These are phyloP conservation scores for Galerucella calmariensis DNA, from an alignment of 2,888 invertebrate species.

Conservation along the genomic window DNA sequence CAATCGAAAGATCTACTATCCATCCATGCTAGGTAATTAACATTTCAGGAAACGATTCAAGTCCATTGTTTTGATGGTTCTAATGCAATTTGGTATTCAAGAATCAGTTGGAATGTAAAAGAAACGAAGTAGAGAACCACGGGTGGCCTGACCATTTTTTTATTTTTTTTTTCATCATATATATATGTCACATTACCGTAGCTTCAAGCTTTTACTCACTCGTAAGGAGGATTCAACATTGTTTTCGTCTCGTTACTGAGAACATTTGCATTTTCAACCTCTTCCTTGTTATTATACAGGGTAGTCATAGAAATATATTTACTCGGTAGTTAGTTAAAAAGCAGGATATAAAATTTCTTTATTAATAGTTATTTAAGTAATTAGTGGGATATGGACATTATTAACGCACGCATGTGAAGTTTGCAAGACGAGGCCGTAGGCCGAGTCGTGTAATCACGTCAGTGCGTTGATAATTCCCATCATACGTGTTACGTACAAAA, in stretches of 20 bases:
- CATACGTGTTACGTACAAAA: too few species aligned
- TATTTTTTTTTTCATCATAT: conserved; percentile 31
- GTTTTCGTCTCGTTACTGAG: conserved; percentile 37
- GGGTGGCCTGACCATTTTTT: conserved; percentile 47
- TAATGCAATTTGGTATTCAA: conserved; percentile 53
- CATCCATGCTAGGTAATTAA: not conserved
- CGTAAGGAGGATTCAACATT: conserved; percentile 30
- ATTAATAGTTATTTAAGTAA: too few species aligned
- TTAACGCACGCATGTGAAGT: too few species aligned
- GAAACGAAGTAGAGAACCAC: conserved; percentile 43
- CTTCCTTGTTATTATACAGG: conserved; percentile 23
- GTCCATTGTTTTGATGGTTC: conserved; percentile 34
- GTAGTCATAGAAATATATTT: not conserved
- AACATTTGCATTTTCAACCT: conserved; percentile 34
- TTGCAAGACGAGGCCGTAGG: too few species aligned
- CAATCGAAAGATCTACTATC: too few species aligned
- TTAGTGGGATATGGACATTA: too few species aligned
- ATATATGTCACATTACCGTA: conserved; percentile 39
- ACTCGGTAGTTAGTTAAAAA: too few species aligned
- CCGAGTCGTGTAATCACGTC: too few species aligned
- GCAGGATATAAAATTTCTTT: too few species aligned
- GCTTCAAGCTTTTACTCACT: conserved; percentile 30
- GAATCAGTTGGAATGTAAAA: conserved; percentile 55
- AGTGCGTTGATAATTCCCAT: too few species aligned
- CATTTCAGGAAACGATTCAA: conserved; percentile 5